Conservation (phyloP, 2,888 invertebrate genomes). For the Myathropa florea region DNA sequence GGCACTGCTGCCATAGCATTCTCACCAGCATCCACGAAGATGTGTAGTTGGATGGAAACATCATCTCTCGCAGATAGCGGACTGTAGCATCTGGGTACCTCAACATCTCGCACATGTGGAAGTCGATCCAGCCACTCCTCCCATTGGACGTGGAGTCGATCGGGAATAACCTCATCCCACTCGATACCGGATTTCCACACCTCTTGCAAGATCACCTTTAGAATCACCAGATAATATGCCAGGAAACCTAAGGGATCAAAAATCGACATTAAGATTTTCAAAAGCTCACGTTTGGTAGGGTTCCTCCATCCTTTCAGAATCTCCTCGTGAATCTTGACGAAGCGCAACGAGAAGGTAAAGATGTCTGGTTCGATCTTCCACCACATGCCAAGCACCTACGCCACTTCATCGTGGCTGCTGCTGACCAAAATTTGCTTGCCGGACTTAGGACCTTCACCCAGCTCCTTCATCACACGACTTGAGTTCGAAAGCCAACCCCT, state of each 20-base stretch:
- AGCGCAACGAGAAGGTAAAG: not conserved
- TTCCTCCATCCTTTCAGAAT: not conserved
- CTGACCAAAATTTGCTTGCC: constrained; percentile 3
- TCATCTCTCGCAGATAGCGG: not conserved
- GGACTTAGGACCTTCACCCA: not conserved
- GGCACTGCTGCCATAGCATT: constrained; percentile 72
- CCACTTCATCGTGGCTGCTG: not conserved
- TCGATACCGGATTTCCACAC: constrained; percentile 56
- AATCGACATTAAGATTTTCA: constrained; percentile 3
- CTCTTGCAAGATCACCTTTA: constrained; percentile 64
- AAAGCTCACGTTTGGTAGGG: constrained; percentile 24
- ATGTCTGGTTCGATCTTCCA: constrained; percentile 12
- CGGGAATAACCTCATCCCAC: constrained; percentile 57
- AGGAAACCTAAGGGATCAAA: not conserved
- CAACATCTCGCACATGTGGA: constrained; percentile 2
- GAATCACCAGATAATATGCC: constrained; percentile 40
- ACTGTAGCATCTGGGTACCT: constrained; percentile 45
- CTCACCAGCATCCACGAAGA: constrained; percentile 69
- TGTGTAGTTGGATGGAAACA: constrained; percentile 46
- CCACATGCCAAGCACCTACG: constrained; percentile 15
- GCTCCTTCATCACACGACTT: not conserved
- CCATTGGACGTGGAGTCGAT: constrained; percentile 31
- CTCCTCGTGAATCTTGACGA: not conserved
- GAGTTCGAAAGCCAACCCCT: constrained; percentile 5
- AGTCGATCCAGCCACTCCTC: constrained; percentile 31